A percentile compares a stretch with the other conserved stretches of the same genome.
phyloP scores from a whole-genome alignment of 2,797 vertebrate genomes.

The Clangula hyemalis region DNA sequence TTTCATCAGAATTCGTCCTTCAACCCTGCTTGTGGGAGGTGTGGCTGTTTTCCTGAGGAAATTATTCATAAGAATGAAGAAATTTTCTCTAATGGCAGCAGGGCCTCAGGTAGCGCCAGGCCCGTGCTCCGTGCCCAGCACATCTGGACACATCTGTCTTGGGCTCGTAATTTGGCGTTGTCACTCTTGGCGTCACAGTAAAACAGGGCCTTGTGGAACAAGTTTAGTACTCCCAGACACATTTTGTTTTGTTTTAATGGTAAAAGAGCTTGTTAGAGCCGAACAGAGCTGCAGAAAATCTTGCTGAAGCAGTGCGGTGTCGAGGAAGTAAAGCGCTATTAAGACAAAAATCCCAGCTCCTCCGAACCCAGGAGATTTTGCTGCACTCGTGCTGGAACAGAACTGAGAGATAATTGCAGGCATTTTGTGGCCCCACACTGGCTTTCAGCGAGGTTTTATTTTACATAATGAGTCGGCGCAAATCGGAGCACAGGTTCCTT shows the following conservation, averaged over 20 bases:
- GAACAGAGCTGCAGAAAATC: constrained; percentile 13
- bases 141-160: constrained; percentile 37
- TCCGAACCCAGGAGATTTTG: constrained; percentile 17
- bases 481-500: not conserved
- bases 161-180: not conserved
- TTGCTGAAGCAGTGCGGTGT: not conserved
- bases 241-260: not conserved
- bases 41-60: not conserved
- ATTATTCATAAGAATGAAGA: not conserved
- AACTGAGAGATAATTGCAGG: constrained; percentile 36
- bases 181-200: not conserved
- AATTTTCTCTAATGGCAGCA: not conserved
- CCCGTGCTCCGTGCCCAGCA: not conserved
- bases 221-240: not conserved
- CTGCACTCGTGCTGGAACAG: constrained; percentile 1
- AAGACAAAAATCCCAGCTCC: constrained; percentile 8
- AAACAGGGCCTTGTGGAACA: not conserved
- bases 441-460: constrained; percentile 45
- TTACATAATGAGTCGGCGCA: constrained; percentile 18
- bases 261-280: constrained; percentile 26
- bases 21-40: not conserved
- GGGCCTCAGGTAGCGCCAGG: fast-evolving
- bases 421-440: constrained; percentile 34
- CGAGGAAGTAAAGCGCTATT: not conserved
- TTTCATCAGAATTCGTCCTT: not conserved